These are phyloP conservation scores for Microplitis manilae DNA, from an alignment of 2,888 invertebrate genomes.

Conservation along the genomic window DNA sequence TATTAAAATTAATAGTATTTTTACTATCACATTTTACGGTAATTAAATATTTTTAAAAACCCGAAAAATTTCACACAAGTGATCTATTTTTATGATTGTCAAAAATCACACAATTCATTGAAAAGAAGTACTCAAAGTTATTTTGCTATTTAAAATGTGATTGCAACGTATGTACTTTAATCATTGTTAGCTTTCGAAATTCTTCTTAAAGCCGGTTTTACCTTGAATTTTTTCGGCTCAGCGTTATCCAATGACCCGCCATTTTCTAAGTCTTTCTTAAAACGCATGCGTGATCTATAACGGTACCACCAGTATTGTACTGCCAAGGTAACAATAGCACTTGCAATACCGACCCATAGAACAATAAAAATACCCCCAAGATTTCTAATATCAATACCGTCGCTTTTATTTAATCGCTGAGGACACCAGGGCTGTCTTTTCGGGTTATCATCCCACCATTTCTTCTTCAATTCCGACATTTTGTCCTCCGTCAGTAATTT, in stretches of 20 bases:
- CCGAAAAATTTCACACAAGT: too few relatives aligned
- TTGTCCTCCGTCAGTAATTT: background rate
- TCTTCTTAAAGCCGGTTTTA: background rate
- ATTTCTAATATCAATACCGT: conserved; percentile 97
- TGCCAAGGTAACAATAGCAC: conserved; percentile 91
- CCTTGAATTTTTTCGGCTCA: background rate
- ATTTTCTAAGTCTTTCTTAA: background rate
- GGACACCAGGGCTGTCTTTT: conserved; percentile 81
- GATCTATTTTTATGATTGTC: too few relatives aligned
- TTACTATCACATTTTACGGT: too few relatives aligned
- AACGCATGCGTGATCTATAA: conserved; percentile 77
- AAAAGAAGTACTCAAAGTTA: background rate
- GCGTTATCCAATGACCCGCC: background rate
- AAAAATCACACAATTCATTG: too few relatives aligned
- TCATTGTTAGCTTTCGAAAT: background rate
- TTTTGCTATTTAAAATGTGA: background rate
- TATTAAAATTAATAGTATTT: too few relatives aligned
- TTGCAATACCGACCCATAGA: conserved; percentile 94
- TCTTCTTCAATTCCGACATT: conserved; percentile 83
- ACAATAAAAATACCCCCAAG: conserved; percentile 99
- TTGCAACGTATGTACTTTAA: too few relatives aligned
- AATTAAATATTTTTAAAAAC: too few relatives aligned
- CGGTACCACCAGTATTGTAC: conserved; percentile 97
- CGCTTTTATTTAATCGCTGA: conserved; percentile 92
- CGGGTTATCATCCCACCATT: conserved; percentile 96